Conservation (phyloP, 2,797 vertebrate genomes). For the Alfaro cultratus region DNA sequence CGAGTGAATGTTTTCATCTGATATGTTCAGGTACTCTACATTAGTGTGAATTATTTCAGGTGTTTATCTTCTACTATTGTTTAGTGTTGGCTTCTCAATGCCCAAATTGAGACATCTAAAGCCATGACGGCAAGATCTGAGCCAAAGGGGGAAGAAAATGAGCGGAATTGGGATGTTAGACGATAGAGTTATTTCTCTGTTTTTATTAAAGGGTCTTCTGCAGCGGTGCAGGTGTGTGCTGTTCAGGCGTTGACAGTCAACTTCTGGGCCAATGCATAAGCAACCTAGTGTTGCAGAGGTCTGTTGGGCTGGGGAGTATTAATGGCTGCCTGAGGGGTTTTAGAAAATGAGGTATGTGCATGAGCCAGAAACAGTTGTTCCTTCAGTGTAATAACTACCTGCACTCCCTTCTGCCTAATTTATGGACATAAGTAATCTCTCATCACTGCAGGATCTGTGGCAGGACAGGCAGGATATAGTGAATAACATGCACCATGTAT, state of each 20-base stretch:
- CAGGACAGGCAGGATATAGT: constrained; percentile 48
- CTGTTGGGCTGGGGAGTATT: constrained; percentile 63
- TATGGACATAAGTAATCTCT: constrained; percentile 64
- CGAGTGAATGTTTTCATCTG: not conserved
- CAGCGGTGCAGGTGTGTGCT: constrained; percentile 81
- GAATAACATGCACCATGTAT: constrained; percentile 43
- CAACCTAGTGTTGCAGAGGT: constrained; percentile 41
- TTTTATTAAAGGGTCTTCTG: constrained; percentile 75
- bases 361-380: constrained; percentile 80
- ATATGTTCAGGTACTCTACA: not conserved
- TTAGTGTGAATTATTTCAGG: not conserved
- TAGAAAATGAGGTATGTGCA: constrained; percentile 68
- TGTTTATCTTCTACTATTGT: not conserved
- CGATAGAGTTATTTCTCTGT: constrained; percentile 61
- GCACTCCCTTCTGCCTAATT: constrained; percentile 68
- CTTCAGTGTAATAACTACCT: constrained; percentile 79
- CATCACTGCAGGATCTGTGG: constrained; percentile 49
- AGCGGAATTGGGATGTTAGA: constrained; percentile 75
- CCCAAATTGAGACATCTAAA: constrained; percentile 57
- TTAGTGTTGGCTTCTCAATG: constrained; percentile 1
- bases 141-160: constrained; percentile 5
- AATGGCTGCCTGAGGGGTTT: constrained; percentile 67
- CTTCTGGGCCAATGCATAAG: constrained; percentile 48
- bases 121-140: constrained; percentile 50
- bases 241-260: constrained; percentile 74